Conservation (phyloP, 2,888 invertebrate species). For the Camponotus fellah region DNA sequence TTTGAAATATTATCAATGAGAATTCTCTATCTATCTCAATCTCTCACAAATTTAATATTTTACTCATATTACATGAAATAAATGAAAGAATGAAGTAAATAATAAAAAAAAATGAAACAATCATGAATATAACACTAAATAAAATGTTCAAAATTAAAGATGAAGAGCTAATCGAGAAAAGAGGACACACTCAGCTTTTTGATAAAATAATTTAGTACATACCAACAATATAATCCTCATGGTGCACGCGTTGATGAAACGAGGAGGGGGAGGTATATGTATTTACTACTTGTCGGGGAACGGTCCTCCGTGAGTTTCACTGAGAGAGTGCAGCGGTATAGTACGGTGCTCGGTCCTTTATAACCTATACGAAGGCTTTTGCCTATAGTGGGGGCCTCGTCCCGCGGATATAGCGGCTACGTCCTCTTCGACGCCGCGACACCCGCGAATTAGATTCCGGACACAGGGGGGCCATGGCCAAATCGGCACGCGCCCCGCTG, state of each 20-base stretch:
- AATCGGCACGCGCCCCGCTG: constrained; percentile 60
- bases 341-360: constrained; percentile 84
- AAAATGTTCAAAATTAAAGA: not conserved
- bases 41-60: not conserved
- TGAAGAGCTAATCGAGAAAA: not conserved
- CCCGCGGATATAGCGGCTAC: constrained; percentile 60
- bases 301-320: constrained; percentile 84
- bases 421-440: constrained; percentile 63
- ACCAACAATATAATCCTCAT: constrained; percentile 85
- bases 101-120: not conserved
- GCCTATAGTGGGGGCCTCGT: constrained; percentile 80
- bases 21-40: no score
- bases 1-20: not conserved
- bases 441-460: constrained; percentile 72
- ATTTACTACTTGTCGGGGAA: constrained; percentile 74
- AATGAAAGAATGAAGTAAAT: no score
- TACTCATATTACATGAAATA: not conserved
- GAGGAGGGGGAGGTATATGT: constrained; percentile 53
- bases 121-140: not conserved
- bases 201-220: constrained; percentile 69
- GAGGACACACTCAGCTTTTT: not conserved
- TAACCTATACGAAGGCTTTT: constrained; percentile 84
- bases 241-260: constrained; percentile 73
- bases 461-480: constrained; percentile 74
- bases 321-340: constrained; percentile 85